Evolutionary conservation across 37 sponge, comb jelly and placozoan genomes (phyloP), one percentile per base, ranked within the genome.

Genomic region (Petrosia ficiformis): DNA sequence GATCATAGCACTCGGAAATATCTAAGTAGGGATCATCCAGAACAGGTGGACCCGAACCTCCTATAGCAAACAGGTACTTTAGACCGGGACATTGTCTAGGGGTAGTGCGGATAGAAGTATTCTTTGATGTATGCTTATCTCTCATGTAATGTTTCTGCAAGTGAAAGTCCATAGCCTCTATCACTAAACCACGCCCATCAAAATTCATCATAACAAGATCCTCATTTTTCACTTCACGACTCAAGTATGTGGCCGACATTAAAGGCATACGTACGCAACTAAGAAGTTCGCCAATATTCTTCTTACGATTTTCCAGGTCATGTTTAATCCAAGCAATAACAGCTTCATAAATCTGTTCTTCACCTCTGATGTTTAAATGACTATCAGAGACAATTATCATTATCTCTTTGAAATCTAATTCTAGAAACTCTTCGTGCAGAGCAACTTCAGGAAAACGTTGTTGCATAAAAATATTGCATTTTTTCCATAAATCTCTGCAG

Each of bases 101-200:
- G 4, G 77, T 84, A 22, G 83, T 82, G 70, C 68, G 82, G 22
- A 82, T 5, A 2, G 44, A 32, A 21, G 44, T 75, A 48, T 48
- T 48, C 34, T 73, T 29, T 24, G 68, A 16, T 25, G 70, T 59
- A 2, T 32, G 30, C 10, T 77, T 35, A 57, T 88, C 75, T 61
- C 89, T 60, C 63, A 82, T 52, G 63, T 82, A 88, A 77, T 88
- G 77, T 64, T 82, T 88, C 54, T 74, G 80, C 19, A 92, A 61
- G 60, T 92, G 92, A 60, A 78, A 79, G 59, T 85, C 84, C 92
- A 92, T 92, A 38, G 92, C 92, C 29, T 86, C 84, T 16, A 92
- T 86, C 33, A 92, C 77, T 25, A 83, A 71, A 8, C 87, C 92
- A 10, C 87, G 74, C 30, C 87, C 75, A 28, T 83, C 87, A 42